Base-by-base conservation (phyloP, 2,888 invertebrate species). In the Ophion costatus region DNA sequence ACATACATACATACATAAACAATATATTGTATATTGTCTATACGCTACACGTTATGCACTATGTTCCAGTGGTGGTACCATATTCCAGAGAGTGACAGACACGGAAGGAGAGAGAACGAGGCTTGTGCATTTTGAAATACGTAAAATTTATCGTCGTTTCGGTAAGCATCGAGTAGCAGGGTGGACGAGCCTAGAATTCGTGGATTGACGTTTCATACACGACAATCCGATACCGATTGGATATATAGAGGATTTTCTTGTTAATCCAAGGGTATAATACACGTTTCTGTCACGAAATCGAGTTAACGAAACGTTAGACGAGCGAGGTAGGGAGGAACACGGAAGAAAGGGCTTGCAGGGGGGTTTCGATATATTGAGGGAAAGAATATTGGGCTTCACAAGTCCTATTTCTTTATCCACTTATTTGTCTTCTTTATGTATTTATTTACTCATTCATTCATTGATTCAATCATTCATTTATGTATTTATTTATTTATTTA, bases 101-200 rank as follows among this genome's bases (percentile, higher is more conserved):
- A 45, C n/a, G 29, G 57, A 57, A 33, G 57, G 57, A 71, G 71
- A 33, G 5, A 2, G 45, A 64, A 51, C 17, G 14, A 4, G 17
- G 14, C 51, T 51, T 51, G 51, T 81, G 84, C 81, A 84, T 67
- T 57, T 20, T 73, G n/a, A 74, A 81, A 81, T 78, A 70, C 81
- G 81, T 74, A 70, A 81, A 59, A 81, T 84, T 84, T 84, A 84
- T 84, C 45, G 81, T 81, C 81, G 69, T 75, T 84, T 74, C 81
- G 81, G 45, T 64, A 64, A 70, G 57, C 80, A 71, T 71, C 70
- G 64, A 33, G 56, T 38, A 24, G 38, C 33, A 57, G 45, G 59
- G 20, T 59, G 22, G 61, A 78, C 70, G 70, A 29, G 42, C 14
- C 20, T 29, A 14, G 66, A 73, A 73, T 57, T 64, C 76, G 63